Conservation (phyloP, 2,797 vertebrate genomes). For the Macropus fuliginosus region DNA sequence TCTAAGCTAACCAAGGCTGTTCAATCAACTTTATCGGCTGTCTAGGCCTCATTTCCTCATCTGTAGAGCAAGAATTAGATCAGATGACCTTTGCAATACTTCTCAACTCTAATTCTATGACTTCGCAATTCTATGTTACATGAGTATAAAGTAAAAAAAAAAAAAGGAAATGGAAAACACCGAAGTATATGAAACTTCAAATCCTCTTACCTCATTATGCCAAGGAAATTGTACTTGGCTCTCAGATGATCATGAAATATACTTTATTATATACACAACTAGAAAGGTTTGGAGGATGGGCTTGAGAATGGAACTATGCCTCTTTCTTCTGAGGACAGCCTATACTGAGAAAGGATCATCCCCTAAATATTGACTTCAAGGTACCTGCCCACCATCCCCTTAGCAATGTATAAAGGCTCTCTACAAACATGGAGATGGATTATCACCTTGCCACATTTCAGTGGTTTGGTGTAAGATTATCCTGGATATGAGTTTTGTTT, state of each 20-base stretch:
- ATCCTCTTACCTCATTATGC: background rate
- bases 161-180: background rate
- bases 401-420: background rate
- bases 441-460: background rate
- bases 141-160: background rate
- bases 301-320: background rate
- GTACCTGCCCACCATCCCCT: background rate
- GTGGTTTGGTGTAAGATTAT: background rate
- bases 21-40: background rate
- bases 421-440: background rate
- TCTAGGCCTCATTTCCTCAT: background rate
- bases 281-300: background rate
- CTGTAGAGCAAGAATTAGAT: background rate
- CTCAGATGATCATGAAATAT: background rate
- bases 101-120: background rate
- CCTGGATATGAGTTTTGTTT: background rate
- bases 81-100: background rate
- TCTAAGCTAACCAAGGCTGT: background rate
- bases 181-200: background rate
- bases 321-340: background rate
- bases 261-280: background rate
- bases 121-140: background rate
- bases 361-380: background rate
- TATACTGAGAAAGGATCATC: background rate
- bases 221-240: background rate